Evolutionary conservation across 2,888 invertebrate genomes (phyloP).

Genomic region (Erebia palarica): DNA sequence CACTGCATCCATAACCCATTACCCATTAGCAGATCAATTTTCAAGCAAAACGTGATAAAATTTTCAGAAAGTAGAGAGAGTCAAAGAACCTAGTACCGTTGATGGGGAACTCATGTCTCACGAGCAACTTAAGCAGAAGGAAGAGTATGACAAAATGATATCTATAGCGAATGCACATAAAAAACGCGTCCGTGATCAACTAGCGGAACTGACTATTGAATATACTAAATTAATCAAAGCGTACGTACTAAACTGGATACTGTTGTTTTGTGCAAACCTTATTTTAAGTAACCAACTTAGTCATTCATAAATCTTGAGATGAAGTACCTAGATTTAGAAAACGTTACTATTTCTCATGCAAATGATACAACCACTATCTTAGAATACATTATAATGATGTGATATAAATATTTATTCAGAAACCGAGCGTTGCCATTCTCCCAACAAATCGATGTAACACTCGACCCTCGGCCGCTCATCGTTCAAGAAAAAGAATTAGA

Average conservation of each 20-base stretch:
- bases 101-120: conserved; percentile 75
- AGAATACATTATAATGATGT: background rate
- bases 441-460: conserved; percentile 84
- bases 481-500: conserved; percentile 84
- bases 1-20: too few species aligned
- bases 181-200: conserved; percentile 77
- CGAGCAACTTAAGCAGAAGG: conserved; percentile 87
- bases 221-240: conserved; percentile 81
- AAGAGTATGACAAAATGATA: conserved; percentile 84
- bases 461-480: conserved; percentile 85
- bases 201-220: conserved; percentile 80
- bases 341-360: background rate
- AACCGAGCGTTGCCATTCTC: conserved; percentile 84
- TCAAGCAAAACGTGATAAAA: background rate
- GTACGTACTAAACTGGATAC: conserved; percentile 53
- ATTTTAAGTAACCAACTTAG: too few species aligned
- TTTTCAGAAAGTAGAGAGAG: conserved; percentile 52
- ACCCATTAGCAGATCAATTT: background rate
- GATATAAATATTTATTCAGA: conserved; percentile 44
- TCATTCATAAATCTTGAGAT: background rate
- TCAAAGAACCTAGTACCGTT: conserved; percentile 63
- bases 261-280: background rate
- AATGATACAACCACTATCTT: background rate
- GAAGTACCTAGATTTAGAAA: background rate
- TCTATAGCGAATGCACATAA: conserved; percentile 85